These are phyloP conservation scores for Pedetes capensis DNA, from an alignment of 2,113 vertebrate genomes.

Conservation along the genomic window DNA sequence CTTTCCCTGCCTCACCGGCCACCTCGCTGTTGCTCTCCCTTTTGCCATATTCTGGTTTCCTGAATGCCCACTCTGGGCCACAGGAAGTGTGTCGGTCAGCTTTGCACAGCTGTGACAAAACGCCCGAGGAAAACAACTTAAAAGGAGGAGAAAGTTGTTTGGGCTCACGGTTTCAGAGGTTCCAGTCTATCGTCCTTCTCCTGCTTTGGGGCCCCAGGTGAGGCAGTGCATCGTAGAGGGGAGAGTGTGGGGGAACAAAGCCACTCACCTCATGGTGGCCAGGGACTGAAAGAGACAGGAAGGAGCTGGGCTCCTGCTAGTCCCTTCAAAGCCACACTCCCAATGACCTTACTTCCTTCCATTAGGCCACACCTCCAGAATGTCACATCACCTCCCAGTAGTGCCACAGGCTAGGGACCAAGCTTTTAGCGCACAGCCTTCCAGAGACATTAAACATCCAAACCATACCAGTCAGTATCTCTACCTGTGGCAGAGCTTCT, in stretches of 20 bases:
- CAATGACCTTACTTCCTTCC: not conserved
- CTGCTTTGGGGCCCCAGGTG: not conserved
- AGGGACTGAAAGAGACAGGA: not conserved
- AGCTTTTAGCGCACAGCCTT: not conserved
- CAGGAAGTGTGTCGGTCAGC: not conserved
- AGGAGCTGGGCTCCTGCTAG: not conserved
- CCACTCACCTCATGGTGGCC: not conserved
- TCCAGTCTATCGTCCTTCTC: too few relatives aligned
- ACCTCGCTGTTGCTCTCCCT: not conserved
- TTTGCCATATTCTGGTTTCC: not conserved
- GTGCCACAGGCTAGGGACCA: not conserved
- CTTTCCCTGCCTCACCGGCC: not conserved
- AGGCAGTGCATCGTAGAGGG: not conserved
- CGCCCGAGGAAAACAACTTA: not conserved
- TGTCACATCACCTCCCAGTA: not conserved
- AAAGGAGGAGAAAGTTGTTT: not conserved
- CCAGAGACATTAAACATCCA: not conserved
- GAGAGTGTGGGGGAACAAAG: not conserved
- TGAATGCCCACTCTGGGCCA: not conserved
- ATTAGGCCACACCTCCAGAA: not conserved
- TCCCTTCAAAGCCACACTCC: not conserved
- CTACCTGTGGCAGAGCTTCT: not conserved
- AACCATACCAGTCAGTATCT: not conserved
- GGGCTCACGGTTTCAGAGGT: not conserved
- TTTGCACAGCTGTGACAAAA: not conserved